phyloP scores from a whole-genome alignment of 2,797 vertebrate genomes.

The Macropodus opercularis region DNA sequence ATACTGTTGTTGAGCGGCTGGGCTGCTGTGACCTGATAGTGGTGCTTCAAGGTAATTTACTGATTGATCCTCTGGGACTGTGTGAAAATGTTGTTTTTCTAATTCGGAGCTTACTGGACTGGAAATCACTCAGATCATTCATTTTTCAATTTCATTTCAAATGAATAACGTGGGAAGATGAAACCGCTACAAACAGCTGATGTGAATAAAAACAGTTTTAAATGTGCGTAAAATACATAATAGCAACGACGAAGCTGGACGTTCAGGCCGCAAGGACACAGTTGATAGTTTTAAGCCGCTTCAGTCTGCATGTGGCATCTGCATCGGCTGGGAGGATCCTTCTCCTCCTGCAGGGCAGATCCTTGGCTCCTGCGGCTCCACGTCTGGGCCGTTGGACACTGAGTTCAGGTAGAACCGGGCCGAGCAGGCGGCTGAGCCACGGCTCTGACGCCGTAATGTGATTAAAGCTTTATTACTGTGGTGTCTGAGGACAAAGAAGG shows the following conservation, averaged over 20 bases:
- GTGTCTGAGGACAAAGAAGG: conserved; percentile 7
- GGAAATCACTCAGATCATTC: background rate
- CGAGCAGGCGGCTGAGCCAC: background rate
- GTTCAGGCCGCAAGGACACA: too few species aligned
- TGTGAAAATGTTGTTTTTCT: conserved; percentile 6
- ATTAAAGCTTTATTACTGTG: conserved; percentile 3
- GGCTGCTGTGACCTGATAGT: conserved; percentile 37
- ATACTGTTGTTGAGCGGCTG: conserved; percentile 73
- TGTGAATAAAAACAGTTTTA: too few species aligned
- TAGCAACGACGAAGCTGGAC: too few species aligned
- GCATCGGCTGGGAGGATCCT: too few species aligned
- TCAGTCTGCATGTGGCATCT: too few species aligned
- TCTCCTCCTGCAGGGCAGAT: too few species aligned
- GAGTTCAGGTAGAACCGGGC: background rate
- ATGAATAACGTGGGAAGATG: background rate
- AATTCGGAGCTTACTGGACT: background rate
- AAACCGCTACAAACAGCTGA: too few species aligned
- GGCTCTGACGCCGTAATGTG: background rate
- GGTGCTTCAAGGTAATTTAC: conserved; percentile 26
- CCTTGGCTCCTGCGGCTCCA: too few species aligned
- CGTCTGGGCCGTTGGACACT: too few species aligned
- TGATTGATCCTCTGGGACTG: conserved; percentile 9
- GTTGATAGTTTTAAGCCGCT: too few species aligned
- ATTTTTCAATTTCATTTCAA: background rate
- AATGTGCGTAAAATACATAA: too few species aligned